Evolutionary conservation across 2,888 invertebrate species (phyloP).

Genomic region (Campoletis raptor): DNA sequence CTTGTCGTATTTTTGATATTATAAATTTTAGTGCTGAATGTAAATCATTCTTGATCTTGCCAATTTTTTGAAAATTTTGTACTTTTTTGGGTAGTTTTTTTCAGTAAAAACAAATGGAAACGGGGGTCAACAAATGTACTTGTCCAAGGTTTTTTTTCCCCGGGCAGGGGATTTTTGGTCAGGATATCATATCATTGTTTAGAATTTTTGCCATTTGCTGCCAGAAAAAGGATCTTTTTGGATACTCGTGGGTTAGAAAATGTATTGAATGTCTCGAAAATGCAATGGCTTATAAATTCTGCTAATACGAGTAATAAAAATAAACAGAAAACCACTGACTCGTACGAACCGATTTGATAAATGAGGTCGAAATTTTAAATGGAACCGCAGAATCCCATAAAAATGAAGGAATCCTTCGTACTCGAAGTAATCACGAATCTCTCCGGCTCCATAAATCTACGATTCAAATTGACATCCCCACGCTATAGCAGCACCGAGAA

Average conservation of each 20-base stretch:
- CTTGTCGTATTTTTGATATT: no score
- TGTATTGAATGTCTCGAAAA: not conserved
- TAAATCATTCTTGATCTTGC: no score
- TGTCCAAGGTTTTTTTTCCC: no score
- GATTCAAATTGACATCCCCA: not conserved
- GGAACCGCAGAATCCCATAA: not conserved
- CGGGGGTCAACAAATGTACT: no score
- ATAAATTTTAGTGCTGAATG: no score
- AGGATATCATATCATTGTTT: no score
- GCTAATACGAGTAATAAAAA: not conserved
- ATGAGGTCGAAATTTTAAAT: not conserved
- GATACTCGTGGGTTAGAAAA: not conserved
- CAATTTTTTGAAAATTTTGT: no score
- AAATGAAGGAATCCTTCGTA: not conserved
- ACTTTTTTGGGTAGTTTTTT: no score
- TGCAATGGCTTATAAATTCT: not conserved
- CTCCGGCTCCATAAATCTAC: slow-evolving; percentile 8
- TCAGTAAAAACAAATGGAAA: no score
- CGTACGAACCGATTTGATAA: not conserved
- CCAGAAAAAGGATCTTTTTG: not conserved
- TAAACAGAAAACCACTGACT: not conserved
- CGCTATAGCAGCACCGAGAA: not conserved
- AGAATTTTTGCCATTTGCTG: no score
- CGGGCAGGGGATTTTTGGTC: no score
- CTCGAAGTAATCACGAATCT: slow-evolving; percentile 7